A percentile compares a stretch with the other conserved stretches of the same genome.
Conservation (phyloP, 2,888 invertebrate genomes). For the Thumatha senex region DNA sequence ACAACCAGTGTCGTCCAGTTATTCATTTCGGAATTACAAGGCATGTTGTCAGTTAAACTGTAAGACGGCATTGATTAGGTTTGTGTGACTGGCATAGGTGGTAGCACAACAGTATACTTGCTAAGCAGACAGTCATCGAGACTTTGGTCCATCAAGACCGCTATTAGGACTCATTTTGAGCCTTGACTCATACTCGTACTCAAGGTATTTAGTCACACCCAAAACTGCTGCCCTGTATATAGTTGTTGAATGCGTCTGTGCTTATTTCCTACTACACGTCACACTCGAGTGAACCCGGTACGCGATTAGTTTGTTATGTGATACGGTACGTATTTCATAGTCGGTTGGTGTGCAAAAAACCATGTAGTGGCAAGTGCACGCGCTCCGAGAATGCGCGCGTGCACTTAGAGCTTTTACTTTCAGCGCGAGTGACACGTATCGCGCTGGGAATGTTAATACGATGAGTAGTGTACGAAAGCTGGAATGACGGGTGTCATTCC, state of each 20-base stretch:
- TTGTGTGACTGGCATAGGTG: no score
- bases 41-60: no score
- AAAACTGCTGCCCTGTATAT: neutral
- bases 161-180: no score
- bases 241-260: neutral
- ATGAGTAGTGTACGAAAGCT: no score
- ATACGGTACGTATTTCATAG: conserved; percentile 13
- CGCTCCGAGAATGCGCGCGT: conserved; percentile 6
- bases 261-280: neutral
- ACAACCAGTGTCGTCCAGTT: no score
- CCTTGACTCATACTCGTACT: no score
- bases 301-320: conserved; percentile 7
- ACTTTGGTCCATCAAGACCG: no score
- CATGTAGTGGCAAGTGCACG: neutral
- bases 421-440: conserved; percentile 11
- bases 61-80: no score
- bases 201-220: neutral
- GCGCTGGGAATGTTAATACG: conserved; percentile 8
- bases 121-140: no score
- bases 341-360: conserved; percentile 17
- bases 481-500: neutral
- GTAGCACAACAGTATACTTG: no score
- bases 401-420: conserved; percentile 28
- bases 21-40: no score
- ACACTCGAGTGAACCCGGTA: conserved; percentile 1